Conservation (phyloP, 2,113 vertebrate species). For the human region GRCh38 chr1:150834001-150834500, state of each 20-base stretch:
- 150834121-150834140: no score
- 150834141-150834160: no score
- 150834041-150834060: no score
- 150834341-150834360: background rate
- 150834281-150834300: background rate
- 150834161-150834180: no score
- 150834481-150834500: background rate
- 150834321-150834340: background rate
- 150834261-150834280: slow-evolving; percentile 33
- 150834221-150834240: no score
- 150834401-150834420: background rate
- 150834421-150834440: slow-evolving; percentile 45
- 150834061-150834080: no score
- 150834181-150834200: no score
- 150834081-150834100: no score
- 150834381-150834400: background rate
- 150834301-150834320: background rate
- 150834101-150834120: no score
- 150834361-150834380: background rate
- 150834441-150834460: background rate
- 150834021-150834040: no score
- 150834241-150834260: background rate
- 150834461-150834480: slow-evolving; percentile 2
- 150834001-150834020: no score
- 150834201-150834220: no score